A percentile compares a stretch with the other conserved stretches of the same genome.
Conservation (phyloP, 1,140 invertebrate species). For the silkworm (Bombyx mori) region ASM3026992v2 NC_085123.1:5178001-5178500, state of each 20-base stretch:
- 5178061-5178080: slow-evolving; percentile 72
- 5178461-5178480: too few relatives aligned
- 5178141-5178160: slow-evolving; percentile 79
- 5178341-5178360: not conserved
- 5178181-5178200: slow-evolving; percentile 74
- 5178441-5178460: too few relatives aligned
- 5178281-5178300: slow-evolving; percentile 77
- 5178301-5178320: slow-evolving; percentile 2
- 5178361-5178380: slow-evolving; percentile 1
- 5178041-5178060: slow-evolving; percentile 72
- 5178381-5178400: not conserved
- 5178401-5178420: too few relatives aligned
- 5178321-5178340: not conserved
- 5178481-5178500: too few relatives aligned
- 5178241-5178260: slow-evolving; percentile 89
- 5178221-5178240: slow-evolving; percentile 89
- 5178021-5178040: slow-evolving; percentile 64
- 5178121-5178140: slow-evolving; percentile 75
- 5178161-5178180: slow-evolving; percentile 70
- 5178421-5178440: too few relatives aligned
- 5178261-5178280: slow-evolving; percentile 87
- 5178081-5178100: slow-evolving; percentile 72
- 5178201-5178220: slow-evolving; percentile 79
- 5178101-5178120: slow-evolving; percentile 72
- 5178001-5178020: too few relatives aligned